Evolutionary conservation across 2,888 invertebrate genomes (phyloP).

Genomic region (Monoplex corrugatus): DNA sequence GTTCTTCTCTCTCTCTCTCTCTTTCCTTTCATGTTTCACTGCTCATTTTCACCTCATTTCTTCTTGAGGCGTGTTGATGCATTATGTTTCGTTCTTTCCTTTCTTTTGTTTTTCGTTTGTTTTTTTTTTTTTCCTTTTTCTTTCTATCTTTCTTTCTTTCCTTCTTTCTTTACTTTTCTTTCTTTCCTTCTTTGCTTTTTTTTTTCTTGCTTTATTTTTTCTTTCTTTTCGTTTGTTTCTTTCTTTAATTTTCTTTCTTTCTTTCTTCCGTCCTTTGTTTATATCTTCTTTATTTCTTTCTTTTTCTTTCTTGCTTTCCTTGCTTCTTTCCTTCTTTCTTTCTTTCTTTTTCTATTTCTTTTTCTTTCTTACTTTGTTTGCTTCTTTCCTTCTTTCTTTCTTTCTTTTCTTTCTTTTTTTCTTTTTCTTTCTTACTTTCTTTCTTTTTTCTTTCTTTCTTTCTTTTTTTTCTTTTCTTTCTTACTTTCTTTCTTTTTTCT

Average conservation of each 20-base stretch:
- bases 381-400: no score
- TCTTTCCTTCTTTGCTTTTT: neutral
- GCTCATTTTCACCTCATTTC: neutral
- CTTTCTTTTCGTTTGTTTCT: neutral
- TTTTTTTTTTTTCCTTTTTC: neutral
- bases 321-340: neutral
- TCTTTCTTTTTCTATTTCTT: neutral
- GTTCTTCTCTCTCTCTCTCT: constrained; percentile 29
- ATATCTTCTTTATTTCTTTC: no score
- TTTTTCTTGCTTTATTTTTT: neutral
- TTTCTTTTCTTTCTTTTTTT: no score
- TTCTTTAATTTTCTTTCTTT: neutral
- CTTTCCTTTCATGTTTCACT: neutral
- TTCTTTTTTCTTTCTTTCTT: neutral
- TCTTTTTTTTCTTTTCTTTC: neutral
- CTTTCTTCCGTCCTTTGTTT: no score
- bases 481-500: neutral
- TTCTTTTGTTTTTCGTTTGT: neutral
- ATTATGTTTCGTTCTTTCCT: neutral
- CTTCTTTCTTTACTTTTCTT: neutral
- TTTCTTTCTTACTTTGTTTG: neutral
- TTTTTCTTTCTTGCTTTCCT: neutral
- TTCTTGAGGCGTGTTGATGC: no score
- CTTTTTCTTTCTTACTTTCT: neutral
- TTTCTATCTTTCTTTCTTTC: neutral